These are phyloP conservation scores for Xestia rhomboidea DNA, from an alignment of 2,888 invertebrate species.

Conservation along the genomic window DNA sequence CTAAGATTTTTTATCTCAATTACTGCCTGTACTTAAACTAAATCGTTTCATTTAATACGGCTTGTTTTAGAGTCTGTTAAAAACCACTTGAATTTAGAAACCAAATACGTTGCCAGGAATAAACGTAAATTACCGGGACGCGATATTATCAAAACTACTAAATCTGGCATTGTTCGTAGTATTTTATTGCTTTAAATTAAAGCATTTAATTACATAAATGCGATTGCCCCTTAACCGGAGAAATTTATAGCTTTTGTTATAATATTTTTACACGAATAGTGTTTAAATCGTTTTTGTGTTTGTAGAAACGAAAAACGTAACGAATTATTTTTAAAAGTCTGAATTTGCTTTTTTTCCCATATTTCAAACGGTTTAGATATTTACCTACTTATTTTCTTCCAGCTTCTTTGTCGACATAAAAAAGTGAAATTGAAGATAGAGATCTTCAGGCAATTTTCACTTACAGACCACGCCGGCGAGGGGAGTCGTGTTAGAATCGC, in stretches of 20 bases:
- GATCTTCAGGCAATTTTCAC: not conserved
- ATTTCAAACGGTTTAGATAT: not conserved
- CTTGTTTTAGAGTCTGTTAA: slow-evolving; percentile 28
- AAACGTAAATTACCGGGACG: slow-evolving; percentile 27
- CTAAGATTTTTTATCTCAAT: not conserved
- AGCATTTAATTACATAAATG: slow-evolving; percentile 54
- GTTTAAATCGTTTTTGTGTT: slow-evolving; percentile 12
- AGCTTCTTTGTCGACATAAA: not conserved
- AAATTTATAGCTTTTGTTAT: slow-evolving; percentile 32
- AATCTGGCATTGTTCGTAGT: slow-evolving; percentile 39
- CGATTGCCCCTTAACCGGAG: slow-evolving; percentile 28
- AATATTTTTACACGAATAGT: slow-evolving; percentile 42
- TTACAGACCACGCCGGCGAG: not conserved
- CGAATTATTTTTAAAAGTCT: not conserved
- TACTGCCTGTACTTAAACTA: not conserved
- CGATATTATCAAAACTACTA: slow-evolving; percentile 51
- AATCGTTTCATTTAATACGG: slow-evolving; percentile 13
- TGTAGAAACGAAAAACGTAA: not conserved
- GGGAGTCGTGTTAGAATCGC: not conserved
- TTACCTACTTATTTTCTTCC: not conserved
- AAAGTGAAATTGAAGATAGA: not conserved
- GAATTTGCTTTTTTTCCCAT: not conserved
- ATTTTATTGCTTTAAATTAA: slow-evolving; percentile 46
- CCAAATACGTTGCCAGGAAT: slow-evolving; percentile 32
- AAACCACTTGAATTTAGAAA: slow-evolving; percentile 27